Conservation (phyloP, 2,797 vertebrate species). For the Peromyscus nudipes region DNA sequence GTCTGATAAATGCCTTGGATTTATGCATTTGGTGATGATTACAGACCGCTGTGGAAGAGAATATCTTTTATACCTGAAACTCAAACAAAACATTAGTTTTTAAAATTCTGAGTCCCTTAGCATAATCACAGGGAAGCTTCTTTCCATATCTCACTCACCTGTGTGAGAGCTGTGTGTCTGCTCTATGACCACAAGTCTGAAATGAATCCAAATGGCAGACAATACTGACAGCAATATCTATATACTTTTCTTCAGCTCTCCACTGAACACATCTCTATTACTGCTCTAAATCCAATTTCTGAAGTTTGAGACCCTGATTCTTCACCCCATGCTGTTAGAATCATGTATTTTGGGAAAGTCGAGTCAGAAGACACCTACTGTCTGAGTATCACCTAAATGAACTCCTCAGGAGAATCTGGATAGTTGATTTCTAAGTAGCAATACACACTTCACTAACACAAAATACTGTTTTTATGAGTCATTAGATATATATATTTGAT, state of each 20-base stretch:
- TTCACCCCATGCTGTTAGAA: background rate
- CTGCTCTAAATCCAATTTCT: constrained; percentile 12
- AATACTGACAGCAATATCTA: background rate
- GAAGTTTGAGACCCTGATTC: background rate
- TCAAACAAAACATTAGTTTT: constrained; percentile 41
- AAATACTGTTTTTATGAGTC: background rate
- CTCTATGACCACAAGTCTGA: constrained; percentile 28
- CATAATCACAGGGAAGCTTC: background rate
- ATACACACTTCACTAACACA: background rate
- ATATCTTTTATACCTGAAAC: constrained; percentile 25
- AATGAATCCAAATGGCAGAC: background rate
- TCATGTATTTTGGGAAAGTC: background rate
- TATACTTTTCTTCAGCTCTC: background rate
- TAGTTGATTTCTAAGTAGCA: background rate
- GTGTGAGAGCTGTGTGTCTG: constrained; percentile 46
- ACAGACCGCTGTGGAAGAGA: constrained; percentile 37
- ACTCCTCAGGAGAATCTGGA: background rate
- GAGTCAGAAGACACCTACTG: background rate
- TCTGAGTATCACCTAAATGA: background rate
- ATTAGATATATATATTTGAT: background rate
- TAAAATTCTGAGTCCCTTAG: constrained; percentile 25
- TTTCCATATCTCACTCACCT: constrained; percentile 9
- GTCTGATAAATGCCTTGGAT: constrained; percentile 44
- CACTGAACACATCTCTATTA: background rate
- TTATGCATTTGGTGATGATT: constrained; percentile 53